Base-by-base conservation (phyloP, 1,140 invertebrate genomes). In the Drosophila sproati region DNA sequence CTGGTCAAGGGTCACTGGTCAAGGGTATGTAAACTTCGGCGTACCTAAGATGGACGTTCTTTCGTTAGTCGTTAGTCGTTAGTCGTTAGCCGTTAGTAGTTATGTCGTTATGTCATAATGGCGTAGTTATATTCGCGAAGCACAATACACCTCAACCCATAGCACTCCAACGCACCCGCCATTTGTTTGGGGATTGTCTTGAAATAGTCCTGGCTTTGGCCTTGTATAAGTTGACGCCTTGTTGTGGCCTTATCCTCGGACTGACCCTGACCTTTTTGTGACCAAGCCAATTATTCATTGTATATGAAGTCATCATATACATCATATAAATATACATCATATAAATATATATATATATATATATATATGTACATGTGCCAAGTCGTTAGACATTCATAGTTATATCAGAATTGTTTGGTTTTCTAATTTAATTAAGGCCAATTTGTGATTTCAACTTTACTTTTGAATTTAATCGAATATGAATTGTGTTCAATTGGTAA, bases 271-370 rank as follows among this genome's bases (percentile, higher is more conserved):
- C 51, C 67, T 63, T 63, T 28, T 8, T n/a, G n/a, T 12, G 5
- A n/a, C 3, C 32, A 12, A 4, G 37, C 43, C 3, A 37, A 54
- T 20, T 20, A 20, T 20, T 20, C 20, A 20, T 20, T 3, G 39
- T n/a, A 43, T 12, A 60, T 70, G 59, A 70, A 70, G 50, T 63
- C 67, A 70, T 60, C 66, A 20, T 20, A 20, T 20, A 20, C 20
- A 48, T 4, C 29, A n/a, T 29, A 4, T 12, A 12, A 12, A 12
- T 12, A 12, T 12, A 12, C 20, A 48, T 4, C 29, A n/a, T 29
- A 4, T 12, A 12, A 12, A 12, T 12, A 12, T 12, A 12, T 12
- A 12, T 12, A 12, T 20, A 20, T 20, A 20, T 20, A 20, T 2
- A 20, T 20, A 20, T 20, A 1, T 1, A 20, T 20, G 20, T 20